A percentile compares a stretch with the other conserved stretches of the same genome.
Evolutionary conservation across 2,113 vertebrate species (phyloP).

Genomic region (Odocoileus hemionus): DNA sequence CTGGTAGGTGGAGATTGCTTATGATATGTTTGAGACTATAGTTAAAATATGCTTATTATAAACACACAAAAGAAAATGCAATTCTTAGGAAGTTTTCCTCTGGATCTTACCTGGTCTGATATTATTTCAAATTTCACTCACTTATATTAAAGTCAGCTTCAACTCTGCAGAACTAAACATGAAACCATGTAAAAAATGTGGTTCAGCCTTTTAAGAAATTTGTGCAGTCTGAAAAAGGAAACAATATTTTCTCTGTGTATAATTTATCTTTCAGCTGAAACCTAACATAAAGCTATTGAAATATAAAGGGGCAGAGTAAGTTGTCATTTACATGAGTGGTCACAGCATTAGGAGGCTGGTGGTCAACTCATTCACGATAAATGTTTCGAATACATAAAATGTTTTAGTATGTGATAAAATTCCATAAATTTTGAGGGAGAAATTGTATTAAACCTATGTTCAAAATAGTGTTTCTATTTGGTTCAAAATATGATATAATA

Average conservation of each 20-base stretch:
- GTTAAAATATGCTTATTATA: neutral
- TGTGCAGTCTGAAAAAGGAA: neutral
- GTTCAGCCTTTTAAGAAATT: neutral
- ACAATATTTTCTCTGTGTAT: neutral
- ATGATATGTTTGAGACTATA: neutral
- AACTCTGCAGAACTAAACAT: neutral
- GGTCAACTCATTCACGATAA: neutral
- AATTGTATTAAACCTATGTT: neutral
- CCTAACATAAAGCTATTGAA: neutral
- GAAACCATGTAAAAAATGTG: neutral
- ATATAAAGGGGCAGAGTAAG: neutral
- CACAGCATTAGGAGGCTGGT: neutral
- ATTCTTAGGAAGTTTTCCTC: neutral
- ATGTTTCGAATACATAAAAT: neutral
- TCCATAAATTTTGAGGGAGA: neutral
- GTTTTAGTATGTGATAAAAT: neutral
- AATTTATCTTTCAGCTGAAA: neutral
- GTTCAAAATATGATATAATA: neutral
- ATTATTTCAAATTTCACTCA: neutral
- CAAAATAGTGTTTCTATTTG: neutral
- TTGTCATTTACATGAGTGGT: neutral
- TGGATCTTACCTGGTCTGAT: neutral
- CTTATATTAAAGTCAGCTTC: neutral
- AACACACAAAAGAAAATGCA: neutral
- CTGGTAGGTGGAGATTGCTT: neutral